Evolutionary conservation across 2,888 invertebrate species (phyloP).

Genomic region (Drosophila imparisetae): DNA sequence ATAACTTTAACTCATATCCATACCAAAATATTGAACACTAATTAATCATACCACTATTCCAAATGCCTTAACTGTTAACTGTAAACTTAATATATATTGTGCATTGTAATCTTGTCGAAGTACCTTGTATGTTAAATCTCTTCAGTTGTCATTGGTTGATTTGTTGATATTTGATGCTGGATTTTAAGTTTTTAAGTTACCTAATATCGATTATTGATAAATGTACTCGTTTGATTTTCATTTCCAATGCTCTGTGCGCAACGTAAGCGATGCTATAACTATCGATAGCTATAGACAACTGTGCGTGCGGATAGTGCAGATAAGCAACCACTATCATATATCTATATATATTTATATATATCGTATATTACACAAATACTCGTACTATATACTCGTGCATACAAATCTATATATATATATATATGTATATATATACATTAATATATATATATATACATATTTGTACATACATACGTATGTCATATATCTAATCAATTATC

Average conservation of each 20-base stretch:
- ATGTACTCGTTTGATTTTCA: slow-evolving; percentile 31
- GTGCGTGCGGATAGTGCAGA: slow-evolving; percentile 37
- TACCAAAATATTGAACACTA: slow-evolving; percentile 19
- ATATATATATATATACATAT: slow-evolving; percentile 41
- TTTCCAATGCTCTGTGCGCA: slow-evolving; percentile 38
- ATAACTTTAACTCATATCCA: slow-evolving; percentile 48
- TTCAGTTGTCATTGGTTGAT: slow-evolving; percentile 31
- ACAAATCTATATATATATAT: slow-evolving; percentile 40
- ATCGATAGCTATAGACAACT: slow-evolving; percentile 43
- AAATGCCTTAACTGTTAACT: slow-evolving; percentile 43
- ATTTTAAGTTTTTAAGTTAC: slow-evolving; percentile 13
- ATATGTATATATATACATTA: slow-evolving; percentile 35
- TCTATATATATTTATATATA: slow-evolving; percentile 25
- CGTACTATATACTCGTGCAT: slow-evolving; percentile 45
- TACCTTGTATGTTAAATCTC: slow-evolving; percentile 5
- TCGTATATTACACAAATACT: slow-evolving; percentile 32
- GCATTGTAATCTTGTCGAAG: slow-evolving; percentile 42
- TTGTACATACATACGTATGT: slow-evolving; percentile 31
- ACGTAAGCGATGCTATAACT: slow-evolving; percentile 26
- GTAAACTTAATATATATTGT: slow-evolving; percentile 40
- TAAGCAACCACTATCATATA: slow-evolving; percentile 38
- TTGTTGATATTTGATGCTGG: slow-evolving; percentile 34
- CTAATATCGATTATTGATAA: slow-evolving; percentile 4
- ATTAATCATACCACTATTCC: slow-evolving; percentile 36
- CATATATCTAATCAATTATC: slow-evolving; percentile 27